phyloP scores from a whole-genome alignment of 1,140 invertebrate species.

The Drosophila tsacasi region DNA sequence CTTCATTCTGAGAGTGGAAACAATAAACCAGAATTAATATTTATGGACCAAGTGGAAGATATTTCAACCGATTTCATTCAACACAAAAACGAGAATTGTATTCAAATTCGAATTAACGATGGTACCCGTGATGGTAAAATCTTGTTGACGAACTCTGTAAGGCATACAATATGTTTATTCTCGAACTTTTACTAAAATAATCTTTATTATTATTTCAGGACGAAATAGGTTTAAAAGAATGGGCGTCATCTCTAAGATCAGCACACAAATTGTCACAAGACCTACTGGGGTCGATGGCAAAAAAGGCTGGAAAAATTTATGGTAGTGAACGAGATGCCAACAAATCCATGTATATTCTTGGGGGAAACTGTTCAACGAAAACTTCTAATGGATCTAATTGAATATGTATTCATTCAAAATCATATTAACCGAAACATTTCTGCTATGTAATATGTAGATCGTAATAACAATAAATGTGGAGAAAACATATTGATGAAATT shows the following conservation, averaged over 20 bases:
- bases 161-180: background rate
- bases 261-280: conserved; percentile 97
- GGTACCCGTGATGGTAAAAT: conserved; percentile 94
- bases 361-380: conserved; percentile 78
- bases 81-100: conserved; percentile 97
- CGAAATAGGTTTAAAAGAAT: conserved; percentile 97
- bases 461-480: conserved; percentile 14
- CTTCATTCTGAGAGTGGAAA: conserved; percentile 95
- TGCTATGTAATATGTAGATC: conserved; percentile 14
- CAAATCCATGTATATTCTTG: conserved; percentile 80
- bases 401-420: conserved; percentile 32
- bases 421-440: conserved; percentile 2
- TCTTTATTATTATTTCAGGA: conserved; percentile 88
- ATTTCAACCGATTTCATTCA: conserved; percentile 93
- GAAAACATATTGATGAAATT: background rate
- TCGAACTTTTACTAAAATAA: background rate
- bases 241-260: conserved; percentile 94
- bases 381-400: conserved; percentile 82
- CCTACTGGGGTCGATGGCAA: conserved; percentile 96
- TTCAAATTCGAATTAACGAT: conserved; percentile 91
- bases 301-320: conserved; percentile 98
- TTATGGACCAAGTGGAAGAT: conserved; percentile 97
- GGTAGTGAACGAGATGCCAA: conserved; percentile 89
- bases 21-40: conserved; percentile 96
- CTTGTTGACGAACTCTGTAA: conserved; percentile 96